A percentile compares a stretch with the other conserved stretches of the same genome.
These are phyloP conservation scores for Argopecten irradians DNA, from an alignment of 1,140 invertebrate species.

Conservation along the genomic window DNA sequence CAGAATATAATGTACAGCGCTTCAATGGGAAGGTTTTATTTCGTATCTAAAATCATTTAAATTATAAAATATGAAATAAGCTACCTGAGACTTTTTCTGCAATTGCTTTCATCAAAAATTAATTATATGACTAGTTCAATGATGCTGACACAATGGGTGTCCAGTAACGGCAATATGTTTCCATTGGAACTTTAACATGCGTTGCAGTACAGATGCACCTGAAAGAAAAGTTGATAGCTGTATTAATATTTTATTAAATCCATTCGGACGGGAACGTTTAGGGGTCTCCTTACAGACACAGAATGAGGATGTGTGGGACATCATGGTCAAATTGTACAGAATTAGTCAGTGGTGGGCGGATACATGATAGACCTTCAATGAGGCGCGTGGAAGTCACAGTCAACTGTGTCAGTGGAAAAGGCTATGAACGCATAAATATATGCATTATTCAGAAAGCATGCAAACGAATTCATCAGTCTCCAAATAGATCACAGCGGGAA, in stretches of 20 bases:
- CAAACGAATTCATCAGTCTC: neutral
- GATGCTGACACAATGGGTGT: too few species aligned
- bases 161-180: too few species aligned
- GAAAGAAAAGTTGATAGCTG: neutral
- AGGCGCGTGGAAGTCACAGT: neutral
- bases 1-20: too few species aligned
- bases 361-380: neutral
- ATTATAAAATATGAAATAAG: too few species aligned
- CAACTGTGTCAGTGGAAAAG: neutral
- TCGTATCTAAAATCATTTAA: too few species aligned
- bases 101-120: too few species aligned
- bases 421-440: neutral
- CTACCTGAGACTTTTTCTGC: too few species aligned
- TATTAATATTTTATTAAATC: neutral
- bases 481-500: neutral
- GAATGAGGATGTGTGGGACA: neutral
- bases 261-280: neutral
- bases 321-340: neutral
- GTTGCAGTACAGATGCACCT: neutral
- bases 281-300: neutral
- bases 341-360: neutral
- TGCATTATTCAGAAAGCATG: constrained; percentile 12
- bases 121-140: too few species aligned
- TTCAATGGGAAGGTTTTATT: too few species aligned
- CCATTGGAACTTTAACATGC: too few species aligned